These are phyloP conservation scores for Rynchops niger DNA, from an alignment of 2,113 vertebrate species.

Conservation along the genomic window DNA sequence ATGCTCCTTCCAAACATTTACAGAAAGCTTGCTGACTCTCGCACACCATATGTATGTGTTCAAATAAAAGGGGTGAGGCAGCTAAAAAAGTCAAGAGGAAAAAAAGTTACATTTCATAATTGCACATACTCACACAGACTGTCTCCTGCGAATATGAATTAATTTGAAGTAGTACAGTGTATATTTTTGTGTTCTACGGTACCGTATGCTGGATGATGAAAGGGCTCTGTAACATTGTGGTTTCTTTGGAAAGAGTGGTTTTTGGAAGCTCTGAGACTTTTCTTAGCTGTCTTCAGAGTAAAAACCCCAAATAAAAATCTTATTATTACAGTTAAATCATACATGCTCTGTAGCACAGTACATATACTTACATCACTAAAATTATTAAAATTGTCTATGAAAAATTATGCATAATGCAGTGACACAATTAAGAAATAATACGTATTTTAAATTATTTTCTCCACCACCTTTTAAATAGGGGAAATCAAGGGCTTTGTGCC, in stretches of 20 bases:
- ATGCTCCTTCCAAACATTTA: slow-evolving; percentile 67
- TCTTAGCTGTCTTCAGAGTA: slow-evolving; percentile 20
- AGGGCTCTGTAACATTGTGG: slow-evolving; percentile 42
- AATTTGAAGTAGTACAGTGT: slow-evolving; percentile 42
- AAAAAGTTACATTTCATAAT: slow-evolving; percentile 50
- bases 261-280: slow-evolving; percentile 18
- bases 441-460: neutral
- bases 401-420: neutral
- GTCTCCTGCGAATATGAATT: slow-evolving; percentile 40
- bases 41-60: slow-evolving; percentile 59
- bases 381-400: neutral
- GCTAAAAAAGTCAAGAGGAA: slow-evolving; percentile 51
- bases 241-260: slow-evolving; percentile 38
- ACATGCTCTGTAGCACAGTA: neutral
- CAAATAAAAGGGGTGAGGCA: slow-evolving; percentile 59
- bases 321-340: neutral
- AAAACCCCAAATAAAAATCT: neutral
- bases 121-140: slow-evolving; percentile 52
- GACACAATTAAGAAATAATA: neutral
- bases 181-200: slow-evolving; percentile 29
- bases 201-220: slow-evolving; percentile 27
- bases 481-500: neutral
- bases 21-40: slow-evolving; percentile 56
- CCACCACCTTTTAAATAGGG: neutral
- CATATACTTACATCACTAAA: neutral